A percentile compares a stretch with the other conserved stretches of the same genome.
Conservation (phyloP, 2,888 invertebrate species). For the Seira ritae region DNA sequence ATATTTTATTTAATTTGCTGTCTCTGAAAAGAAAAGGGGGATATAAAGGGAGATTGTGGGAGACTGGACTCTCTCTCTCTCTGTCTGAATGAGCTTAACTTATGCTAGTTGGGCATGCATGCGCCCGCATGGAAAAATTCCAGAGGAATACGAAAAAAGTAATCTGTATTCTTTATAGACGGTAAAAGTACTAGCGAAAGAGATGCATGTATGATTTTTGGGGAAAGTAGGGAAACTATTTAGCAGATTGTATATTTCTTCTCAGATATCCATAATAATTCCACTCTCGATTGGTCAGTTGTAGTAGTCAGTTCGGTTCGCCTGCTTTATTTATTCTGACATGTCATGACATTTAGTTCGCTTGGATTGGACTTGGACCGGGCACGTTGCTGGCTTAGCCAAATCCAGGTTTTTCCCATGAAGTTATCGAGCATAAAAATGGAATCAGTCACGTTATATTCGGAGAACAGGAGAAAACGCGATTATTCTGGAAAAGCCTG, state of each 20-base stretch:
- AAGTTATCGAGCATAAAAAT: constrained; percentile 1
- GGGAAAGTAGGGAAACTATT: neutral
- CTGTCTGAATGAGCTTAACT: too few species aligned
- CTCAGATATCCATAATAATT: neutral
- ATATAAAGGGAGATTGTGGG: too few species aligned
- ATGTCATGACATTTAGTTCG: constrained; percentile 47
- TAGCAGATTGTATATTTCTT: constrained; percentile 18
- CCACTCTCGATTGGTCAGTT: constrained; percentile 1
- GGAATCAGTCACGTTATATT: neutral
- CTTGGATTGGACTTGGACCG: too few species aligned
- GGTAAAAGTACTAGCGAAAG: too few species aligned
- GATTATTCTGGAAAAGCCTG: constrained; percentile 3
- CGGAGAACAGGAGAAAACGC: neutral
- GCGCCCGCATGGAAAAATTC: too few species aligned
- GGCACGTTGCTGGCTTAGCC: too few species aligned
- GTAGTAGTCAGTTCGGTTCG: neutral
- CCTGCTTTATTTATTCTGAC: constrained; percentile 52
- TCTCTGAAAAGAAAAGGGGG: neutral
- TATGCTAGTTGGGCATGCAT: too few species aligned
- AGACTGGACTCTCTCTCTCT: too few species aligned
- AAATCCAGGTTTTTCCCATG: neutral
- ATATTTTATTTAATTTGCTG: constrained; percentile 13
- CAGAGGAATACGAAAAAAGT: too few species aligned
- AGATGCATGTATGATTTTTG: too few species aligned
- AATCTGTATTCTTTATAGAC: too few species aligned